A percentile compares a stretch with the other conserved stretches of the same genome.
These are phyloP conservation scores for human (Homo sapiens) DNA, from an alignment of 2,113 vertebrate species.

Conservation along the genomic window DNA sequence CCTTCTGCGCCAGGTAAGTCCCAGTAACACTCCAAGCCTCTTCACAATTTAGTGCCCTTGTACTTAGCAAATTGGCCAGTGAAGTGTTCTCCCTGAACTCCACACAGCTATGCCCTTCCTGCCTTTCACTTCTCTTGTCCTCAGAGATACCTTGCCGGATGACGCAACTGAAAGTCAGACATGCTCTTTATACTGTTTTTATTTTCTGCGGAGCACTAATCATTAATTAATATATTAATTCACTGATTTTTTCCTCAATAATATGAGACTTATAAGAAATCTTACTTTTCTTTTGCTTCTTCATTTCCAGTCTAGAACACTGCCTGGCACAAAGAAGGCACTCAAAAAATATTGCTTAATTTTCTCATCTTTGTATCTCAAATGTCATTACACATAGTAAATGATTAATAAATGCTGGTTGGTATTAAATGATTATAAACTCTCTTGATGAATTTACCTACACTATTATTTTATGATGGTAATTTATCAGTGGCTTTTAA, in stretches of 20 bases:
- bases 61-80: neutral
- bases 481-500: neutral
- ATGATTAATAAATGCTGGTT: neutral
- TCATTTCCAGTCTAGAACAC: neutral
- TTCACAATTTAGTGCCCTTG: neutral
- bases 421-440: neutral
- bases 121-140: neutral
- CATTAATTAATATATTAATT: neutral
- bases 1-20: neutral
- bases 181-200: neutral
- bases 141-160: neutral
- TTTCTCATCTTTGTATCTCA: neutral
- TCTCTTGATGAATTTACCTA: neutral
- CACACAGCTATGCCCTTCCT: neutral
- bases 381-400: neutral
- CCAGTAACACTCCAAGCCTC: neutral
- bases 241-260: neutral
- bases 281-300: neutral
- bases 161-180: neutral
- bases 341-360: neutral
- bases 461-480: neutral
- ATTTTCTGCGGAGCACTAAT: neutral
- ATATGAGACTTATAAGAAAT: neutral
- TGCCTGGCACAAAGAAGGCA: neutral
- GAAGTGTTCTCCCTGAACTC: neutral